A percentile compares a stretch with the other conserved stretches of the same genome.
Evolutionary conservation across 1,140 invertebrate genomes (phyloP).

Genomic region (Phthorimaea operculella): DNA sequence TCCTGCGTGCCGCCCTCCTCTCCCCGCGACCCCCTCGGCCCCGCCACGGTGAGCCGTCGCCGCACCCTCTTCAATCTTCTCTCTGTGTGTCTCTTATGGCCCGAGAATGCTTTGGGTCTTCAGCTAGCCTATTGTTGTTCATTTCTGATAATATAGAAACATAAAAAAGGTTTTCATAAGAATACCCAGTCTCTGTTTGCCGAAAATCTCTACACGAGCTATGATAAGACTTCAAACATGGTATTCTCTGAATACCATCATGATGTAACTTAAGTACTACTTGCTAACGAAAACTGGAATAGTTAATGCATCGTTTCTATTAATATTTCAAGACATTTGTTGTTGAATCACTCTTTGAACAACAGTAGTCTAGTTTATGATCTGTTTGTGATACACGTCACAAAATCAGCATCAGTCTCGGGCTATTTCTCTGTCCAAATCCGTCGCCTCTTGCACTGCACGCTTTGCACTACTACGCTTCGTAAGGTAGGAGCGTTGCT

Average conservation of each 20-base stretch:
- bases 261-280: no score
- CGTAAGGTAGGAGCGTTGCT: conserved; percentile 59
- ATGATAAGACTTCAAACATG: no score
- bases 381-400: no score
- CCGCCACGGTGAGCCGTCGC: conserved; percentile 65
- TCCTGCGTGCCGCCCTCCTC: conserved; percentile 63
- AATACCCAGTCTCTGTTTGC: no score
- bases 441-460: conserved; percentile 61
- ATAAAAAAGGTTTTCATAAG: no score
- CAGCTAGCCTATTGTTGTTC: background rate
- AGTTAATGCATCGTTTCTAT: no score
- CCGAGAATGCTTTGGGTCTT: background rate
- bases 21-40: conserved; percentile 61
- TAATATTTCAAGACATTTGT: no score
- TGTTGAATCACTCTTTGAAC: no score
- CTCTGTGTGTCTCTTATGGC: conserved; percentile 28
- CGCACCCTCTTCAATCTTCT: conserved; percentile 44
- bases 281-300: no score
- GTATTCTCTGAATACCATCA: no score
- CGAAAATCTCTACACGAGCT: no score
- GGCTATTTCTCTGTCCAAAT: conserved; percentile 40
- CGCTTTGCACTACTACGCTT: conserved; percentile 58
- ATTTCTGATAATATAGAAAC: background rate
- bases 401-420: background rate
- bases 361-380: no score